Percentiles rank a stretch among this genome's conserved stretches.
These are phyloP conservation scores for Drosophila burlai DNA, from an alignment of 1,140 invertebrate species.

Conservation along the genomic window DNA sequence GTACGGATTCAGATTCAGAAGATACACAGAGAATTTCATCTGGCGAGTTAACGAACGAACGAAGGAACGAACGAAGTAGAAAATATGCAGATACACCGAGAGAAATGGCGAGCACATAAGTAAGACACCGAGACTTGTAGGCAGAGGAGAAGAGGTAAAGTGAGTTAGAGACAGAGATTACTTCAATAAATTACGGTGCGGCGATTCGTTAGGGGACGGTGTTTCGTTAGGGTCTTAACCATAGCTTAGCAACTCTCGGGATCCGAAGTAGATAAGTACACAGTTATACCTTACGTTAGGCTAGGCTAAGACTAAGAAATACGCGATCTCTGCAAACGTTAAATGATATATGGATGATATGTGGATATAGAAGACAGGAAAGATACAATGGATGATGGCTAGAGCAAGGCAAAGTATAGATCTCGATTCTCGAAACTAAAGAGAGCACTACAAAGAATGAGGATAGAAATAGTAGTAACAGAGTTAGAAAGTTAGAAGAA, in stretches of 20 bases:
- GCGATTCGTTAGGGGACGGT: conserved; percentile 30
- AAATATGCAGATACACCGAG: conserved; percentile 37
- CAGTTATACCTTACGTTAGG: conserved; percentile 47
- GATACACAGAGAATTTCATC: conserved; percentile 28
- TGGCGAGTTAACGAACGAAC: conserved; percentile 15
- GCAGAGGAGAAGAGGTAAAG: not conserved
- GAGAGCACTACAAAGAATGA: conserved; percentile 75
- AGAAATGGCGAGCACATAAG: conserved; percentile 44
- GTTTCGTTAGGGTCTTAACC: conserved; percentile 31
- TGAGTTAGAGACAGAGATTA: conserved; percentile 28
- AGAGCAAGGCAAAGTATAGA: conserved; percentile 66
- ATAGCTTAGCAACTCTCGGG: conserved; percentile 39
- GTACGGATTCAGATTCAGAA: conserved; percentile 14
- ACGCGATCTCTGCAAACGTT: conserved; percentile 62
- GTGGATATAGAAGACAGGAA: conserved; percentile 25
- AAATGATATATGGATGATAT: conserved; percentile 6
- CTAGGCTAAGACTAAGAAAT: conserved; percentile 57
- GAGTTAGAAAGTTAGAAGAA: conserved; percentile 40
- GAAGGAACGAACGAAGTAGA: conserved; percentile 17
- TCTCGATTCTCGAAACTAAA: conserved; percentile 55
- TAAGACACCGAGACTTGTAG: conserved; percentile 40
- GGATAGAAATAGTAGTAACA: conserved; percentile 38
- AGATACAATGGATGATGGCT: conserved; percentile 29
- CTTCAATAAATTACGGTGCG: conserved; percentile 64
- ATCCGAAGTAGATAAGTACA: conserved; percentile 46